A percentile compares a stretch with the other conserved stretches of the same genome.
Conservation (phyloP, 2,888 invertebrate species). For the Galerucella pusilla region DNA sequence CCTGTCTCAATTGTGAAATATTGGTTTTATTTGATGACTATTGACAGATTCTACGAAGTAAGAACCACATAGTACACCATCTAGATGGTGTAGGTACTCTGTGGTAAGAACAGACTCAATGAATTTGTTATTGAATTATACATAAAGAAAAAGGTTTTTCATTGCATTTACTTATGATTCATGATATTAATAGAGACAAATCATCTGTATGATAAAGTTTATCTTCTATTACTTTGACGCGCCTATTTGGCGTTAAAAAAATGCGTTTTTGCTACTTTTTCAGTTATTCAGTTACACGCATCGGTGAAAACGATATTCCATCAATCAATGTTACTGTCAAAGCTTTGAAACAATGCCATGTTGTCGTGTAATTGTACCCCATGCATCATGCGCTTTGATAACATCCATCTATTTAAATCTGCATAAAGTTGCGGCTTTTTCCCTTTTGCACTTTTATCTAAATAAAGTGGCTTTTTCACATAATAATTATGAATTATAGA, state of each 20-base stretch:
- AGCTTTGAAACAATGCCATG: conserved; percentile 65
- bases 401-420: conserved; percentile 57
- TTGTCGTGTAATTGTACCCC: conserved; percentile 64
- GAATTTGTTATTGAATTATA: no score
- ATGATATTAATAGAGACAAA: no score
- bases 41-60: no score
- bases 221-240: background rate
- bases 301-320: conserved; percentile 60
- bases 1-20: no score
- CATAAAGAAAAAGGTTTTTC: no score
- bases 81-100: no score
- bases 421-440: conserved; percentile 46
- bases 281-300: conserved; percentile 57
- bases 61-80: no score
- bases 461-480: background rate
- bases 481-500: no score
- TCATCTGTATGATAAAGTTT: background rate
- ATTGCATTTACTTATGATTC: no score
- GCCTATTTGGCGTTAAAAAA: conserved; percentile 48
- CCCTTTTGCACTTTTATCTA: background rate
- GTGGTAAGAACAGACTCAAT: no score
- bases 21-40: no score
- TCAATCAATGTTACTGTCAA: conserved; percentile 65
- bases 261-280: conserved; percentile 52
- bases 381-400: conserved; percentile 62